Base-by-base conservation (phyloP, 2,888 invertebrate species). In the Hanleya hanleyi region DNA sequence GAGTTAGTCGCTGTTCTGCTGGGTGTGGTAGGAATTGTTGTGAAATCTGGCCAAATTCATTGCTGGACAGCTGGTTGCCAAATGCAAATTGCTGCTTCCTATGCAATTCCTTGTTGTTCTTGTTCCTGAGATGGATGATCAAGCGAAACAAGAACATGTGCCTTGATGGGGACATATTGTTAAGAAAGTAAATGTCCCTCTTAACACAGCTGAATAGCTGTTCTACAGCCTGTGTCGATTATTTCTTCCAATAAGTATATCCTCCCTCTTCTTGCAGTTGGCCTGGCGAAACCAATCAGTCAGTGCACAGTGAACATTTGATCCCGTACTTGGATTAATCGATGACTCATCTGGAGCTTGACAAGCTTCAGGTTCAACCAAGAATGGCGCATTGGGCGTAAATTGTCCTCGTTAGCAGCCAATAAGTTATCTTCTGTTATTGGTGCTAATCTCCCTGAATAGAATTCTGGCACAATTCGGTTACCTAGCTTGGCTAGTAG, bases 251-350 rank as follows among this genome's bases (percentile, higher is more conserved):
- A n/a, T n/a, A n/a, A n/a, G n/a, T n/a, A n/a, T n/a, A n/a, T n/a
- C n/a, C n/a, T n/a, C n/a, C n/a, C n/a, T n/a, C n/a, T n/a, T n/a
- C 51, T 66, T 72, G 15, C 73, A 70, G 47, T 73, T 76, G 6
- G 47, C 51, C 35, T 76, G 47, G 32, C 73, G 76, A 37, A 76
- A 76, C 76, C 73, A 73, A 38, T 76, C 71, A 50, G 51, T 73
- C 3, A 73, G 61, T 4, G 69, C 38, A 9, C 38, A 49, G 32
- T 76, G 68, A 15, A 9, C 26, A 7, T 61, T 41, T 3, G 68
- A 68, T 1, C 69, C 67, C n/a, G 67, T 69, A 32, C 47, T 57
- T 66, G 72, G 72, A 37, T 72, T 57, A 15, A 7, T 29, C 15
- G 18, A 22, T 15, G 32, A 57, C 15, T 57, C 26, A 41, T 18